Percentiles rank a stretch among this genome's conserved stretches.
Conservation (phyloP, 2,797 vertebrate genomes). For the Syncerus caffer region DNA sequence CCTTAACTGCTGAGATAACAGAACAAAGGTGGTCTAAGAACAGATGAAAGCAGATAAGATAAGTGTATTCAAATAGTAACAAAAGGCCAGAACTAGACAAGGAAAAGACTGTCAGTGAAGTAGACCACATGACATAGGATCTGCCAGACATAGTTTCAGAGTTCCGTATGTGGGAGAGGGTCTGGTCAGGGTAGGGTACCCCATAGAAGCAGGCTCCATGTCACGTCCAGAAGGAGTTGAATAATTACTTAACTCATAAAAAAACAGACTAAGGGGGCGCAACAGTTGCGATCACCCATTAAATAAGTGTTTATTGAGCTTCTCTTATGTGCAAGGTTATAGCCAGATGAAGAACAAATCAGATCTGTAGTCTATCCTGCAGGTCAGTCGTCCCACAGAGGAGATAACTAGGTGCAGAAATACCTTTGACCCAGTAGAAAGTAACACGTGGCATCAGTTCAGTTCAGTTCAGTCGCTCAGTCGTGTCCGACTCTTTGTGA, state of each 20-base stretch:
- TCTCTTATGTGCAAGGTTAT: neutral
- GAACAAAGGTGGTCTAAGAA: neutral
- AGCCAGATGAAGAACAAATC: neutral
- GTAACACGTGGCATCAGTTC: too few relatives aligned
- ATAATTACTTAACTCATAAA: neutral
- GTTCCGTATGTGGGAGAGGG: neutral
- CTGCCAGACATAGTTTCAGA: neutral
- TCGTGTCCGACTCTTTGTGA: too few relatives aligned
- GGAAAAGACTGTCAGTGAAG: neutral
- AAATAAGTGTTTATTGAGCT: neutral
- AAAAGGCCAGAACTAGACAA: neutral
- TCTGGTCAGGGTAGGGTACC: neutral
- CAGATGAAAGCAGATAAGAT: neutral
- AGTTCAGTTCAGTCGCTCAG: too few relatives aligned
- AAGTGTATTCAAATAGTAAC: neutral
- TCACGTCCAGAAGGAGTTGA: neutral
- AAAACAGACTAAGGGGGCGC: neutral
- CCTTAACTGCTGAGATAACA: neutral
- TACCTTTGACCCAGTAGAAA: neutral
- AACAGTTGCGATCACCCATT: neutral
- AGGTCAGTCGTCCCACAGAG: neutral
- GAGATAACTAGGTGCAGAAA: neutral
- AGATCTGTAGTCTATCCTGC: neutral
- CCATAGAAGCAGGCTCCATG: neutral
- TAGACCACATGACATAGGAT: neutral